These are phyloP conservation scores for Antedon mediterranea DNA, from an alignment of 53 echinoderm and acorn worm genomes.

Conservation along the genomic window DNA sequence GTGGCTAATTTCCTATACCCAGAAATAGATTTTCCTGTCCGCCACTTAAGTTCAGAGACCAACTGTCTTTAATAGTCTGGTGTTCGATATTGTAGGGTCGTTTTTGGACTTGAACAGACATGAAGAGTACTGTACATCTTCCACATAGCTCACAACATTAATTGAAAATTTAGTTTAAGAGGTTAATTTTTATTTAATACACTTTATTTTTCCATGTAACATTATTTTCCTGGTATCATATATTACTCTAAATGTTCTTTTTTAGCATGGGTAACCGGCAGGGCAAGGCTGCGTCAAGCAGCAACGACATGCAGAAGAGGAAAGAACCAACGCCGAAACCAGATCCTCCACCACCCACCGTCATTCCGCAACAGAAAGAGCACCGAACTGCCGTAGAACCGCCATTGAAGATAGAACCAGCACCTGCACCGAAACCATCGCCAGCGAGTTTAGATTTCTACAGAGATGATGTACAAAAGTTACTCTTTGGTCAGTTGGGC, in stretches of 20 bases:
- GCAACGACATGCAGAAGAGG: constrained; percentile 38
- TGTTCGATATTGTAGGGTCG: not conserved
- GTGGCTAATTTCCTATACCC: not conserved
- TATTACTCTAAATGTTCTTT: too few relatives aligned
- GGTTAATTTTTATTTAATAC: not conserved
- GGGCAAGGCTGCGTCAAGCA: constrained; percentile 66
- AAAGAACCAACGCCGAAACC: constrained; percentile 26
- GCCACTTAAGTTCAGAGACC: not conserved
- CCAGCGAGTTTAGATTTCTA: constrained; percentile 47
- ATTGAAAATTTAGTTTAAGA: not conserved
- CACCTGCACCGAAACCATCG: not conserved
- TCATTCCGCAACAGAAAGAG: constrained; percentile 11
- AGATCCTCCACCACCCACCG: constrained; percentile 17
- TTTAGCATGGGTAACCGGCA: constrained; percentile 90
- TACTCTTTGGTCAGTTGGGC: constrained; percentile 61
- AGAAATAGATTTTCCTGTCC: not conserved
- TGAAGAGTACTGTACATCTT: too few relatives aligned
- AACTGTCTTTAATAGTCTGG: too few relatives aligned
- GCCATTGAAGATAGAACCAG: not conserved
- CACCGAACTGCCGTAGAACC: not conserved
- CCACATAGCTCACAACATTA: not conserved
- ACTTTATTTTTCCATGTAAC: not conserved
- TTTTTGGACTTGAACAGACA: not conserved
- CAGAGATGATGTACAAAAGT: constrained; percentile 60
- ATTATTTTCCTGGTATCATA: too few relatives aligned